phyloP scores from a whole-genome alignment of 2,888 invertebrate species.

The Sphaerolaimus hirsutus region DNA sequence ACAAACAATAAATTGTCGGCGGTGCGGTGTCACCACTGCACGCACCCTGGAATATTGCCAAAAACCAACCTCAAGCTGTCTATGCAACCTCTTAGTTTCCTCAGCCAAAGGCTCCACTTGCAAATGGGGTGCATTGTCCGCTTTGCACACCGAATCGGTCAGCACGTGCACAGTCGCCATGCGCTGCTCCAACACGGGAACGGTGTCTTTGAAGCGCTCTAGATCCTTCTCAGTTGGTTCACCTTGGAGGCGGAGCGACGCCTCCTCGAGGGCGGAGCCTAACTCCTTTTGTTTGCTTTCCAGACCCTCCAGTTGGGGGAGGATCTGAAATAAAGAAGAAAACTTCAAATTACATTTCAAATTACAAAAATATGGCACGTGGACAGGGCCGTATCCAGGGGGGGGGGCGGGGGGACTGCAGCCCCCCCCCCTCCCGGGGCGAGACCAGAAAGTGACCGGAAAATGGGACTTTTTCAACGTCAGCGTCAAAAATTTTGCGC shows the following conservation, averaged over 20 bases:
- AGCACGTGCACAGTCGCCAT: slow-evolving; percentile 1
- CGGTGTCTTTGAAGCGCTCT: background rate
- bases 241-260: background rate
- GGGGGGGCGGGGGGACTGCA: no score
- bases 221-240: background rate
- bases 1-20: no score
- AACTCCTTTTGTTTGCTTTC: background rate
- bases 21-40: background rate
- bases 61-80: background rate
- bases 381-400: no score
- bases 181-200: background rate
- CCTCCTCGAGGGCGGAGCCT: background rate
- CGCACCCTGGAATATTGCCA: background rate
- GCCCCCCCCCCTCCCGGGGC: no score
- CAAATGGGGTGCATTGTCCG: background rate
- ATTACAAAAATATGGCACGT: background rate
- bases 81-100: background rate
- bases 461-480: no score
- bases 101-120: background rate
- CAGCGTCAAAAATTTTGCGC: no score
- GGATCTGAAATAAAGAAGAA: background rate
- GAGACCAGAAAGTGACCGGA: no score
- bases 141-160: slow-evolving; percentile 1
- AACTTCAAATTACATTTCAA: background rate
- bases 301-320: slow-evolving; percentile 1